Evolutionary conservation across 1,140 invertebrate genomes (phyloP).

Genomic region (Agrypnia vestita): DNA sequence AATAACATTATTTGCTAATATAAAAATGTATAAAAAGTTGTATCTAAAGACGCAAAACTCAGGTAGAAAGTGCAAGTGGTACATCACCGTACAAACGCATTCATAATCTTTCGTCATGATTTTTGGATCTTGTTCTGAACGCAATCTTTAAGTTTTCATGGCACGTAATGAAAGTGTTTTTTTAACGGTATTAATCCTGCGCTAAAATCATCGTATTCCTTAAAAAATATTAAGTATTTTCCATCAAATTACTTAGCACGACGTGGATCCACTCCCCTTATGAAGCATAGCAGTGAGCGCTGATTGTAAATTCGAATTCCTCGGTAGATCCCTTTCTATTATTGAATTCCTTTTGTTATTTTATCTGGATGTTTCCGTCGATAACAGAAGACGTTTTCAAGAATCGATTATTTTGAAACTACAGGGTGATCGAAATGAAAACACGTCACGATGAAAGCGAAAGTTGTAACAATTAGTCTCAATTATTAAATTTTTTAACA

Average conservation of each 20-base stretch:
- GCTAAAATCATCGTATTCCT: too few relatives aligned
- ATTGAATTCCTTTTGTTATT: slow-evolving; percentile 48
- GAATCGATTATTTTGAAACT: slow-evolving; percentile 40
- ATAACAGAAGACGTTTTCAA: slow-evolving; percentile 33
- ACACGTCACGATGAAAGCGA: too few relatives aligned
- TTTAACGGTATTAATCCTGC: too few relatives aligned
- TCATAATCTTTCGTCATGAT: slow-evolving; percentile 25
- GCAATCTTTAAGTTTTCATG: not conserved
- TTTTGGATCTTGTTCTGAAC: too few relatives aligned
- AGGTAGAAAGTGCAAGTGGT: slow-evolving; percentile 59
- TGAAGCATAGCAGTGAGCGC: not conserved
- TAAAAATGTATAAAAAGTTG: too few relatives aligned
- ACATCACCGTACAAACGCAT: slow-evolving; percentile 52
- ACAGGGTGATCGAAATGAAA: slow-evolving; percentile 1
- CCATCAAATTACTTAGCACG: too few relatives aligned
- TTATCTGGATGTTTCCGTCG: slow-evolving; percentile 32
- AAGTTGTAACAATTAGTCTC: too few relatives aligned
- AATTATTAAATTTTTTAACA: too few relatives aligned
- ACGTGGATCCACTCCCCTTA: not conserved
- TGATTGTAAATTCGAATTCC: slow-evolving; percentile 23
- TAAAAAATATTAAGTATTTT: too few relatives aligned
- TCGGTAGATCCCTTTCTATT: slow-evolving; percentile 34
- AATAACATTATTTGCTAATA: too few relatives aligned
- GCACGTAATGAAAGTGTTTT: too few relatives aligned
- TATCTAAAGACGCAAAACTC: slow-evolving; percentile 42